These are phyloP conservation scores for Temnothorax curvispinosus DNA, from an alignment of 1,140 invertebrate genomes.

Conservation along the genomic window DNA sequence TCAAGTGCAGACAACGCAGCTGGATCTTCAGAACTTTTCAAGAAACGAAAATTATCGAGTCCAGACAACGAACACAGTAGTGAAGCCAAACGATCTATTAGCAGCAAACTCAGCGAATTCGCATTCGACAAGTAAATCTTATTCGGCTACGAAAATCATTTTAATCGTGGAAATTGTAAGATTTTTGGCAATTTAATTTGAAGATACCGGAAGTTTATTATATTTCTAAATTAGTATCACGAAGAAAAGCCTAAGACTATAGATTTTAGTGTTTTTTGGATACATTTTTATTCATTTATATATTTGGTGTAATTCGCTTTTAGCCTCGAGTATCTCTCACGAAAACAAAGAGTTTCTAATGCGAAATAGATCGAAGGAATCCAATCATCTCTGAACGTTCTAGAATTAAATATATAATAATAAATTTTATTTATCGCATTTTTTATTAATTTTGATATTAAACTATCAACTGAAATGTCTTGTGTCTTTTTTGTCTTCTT, in stretches of 20 bases:
- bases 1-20: neutral
- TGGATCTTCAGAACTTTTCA: slow-evolving; percentile 59
- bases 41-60: slow-evolving; percentile 79
- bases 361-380: neutral
- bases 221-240: neutral
- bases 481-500: neutral
- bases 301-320: neutral
- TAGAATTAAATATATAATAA: slow-evolving; percentile 13
- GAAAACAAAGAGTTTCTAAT: slow-evolving; percentile 1
- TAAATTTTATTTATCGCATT: slow-evolving; percentile 47
- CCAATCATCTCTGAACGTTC: neutral
- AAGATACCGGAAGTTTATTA: neutral
- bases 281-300: slow-evolving; percentile 23
- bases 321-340: neutral
- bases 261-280: neutral
- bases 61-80: slow-evolving; percentile 55
- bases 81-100: slow-evolving; percentile 73
- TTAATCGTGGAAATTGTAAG: neutral
- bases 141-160: slow-evolving; percentile 4
- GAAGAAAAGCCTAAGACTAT: neutral
- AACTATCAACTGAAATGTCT: slow-evolving; percentile 28
- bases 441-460: slow-evolving; percentile 37
- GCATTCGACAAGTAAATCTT: slow-evolving; percentile 67
- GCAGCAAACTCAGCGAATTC: slow-evolving; percentile 72
- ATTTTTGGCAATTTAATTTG: neutral